phyloP scores from a whole-genome alignment of 2,113 vertebrate genomes.

The Oryzias curvinotus region DNA sequence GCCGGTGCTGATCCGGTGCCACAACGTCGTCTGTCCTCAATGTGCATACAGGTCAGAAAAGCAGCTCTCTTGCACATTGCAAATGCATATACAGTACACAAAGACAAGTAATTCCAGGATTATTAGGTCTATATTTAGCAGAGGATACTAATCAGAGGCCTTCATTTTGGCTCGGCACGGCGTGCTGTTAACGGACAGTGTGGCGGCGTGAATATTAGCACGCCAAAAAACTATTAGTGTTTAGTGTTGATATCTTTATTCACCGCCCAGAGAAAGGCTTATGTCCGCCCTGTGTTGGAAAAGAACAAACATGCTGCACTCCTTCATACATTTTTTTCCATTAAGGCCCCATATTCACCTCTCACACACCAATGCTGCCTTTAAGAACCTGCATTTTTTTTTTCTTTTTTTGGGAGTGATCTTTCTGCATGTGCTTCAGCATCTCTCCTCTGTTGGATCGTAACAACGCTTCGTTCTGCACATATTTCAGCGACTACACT shows the following conservation, averaged over 20 bases:
- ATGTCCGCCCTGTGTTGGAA: constrained; percentile 44
- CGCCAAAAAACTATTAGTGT: constrained; percentile 34
- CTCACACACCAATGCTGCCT: constrained; percentile 31
- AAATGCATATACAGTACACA: constrained; percentile 78
- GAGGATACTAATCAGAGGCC: constrained; percentile 50
- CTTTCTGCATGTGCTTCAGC: constrained; percentile 53
- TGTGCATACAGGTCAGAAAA: constrained; percentile 57
- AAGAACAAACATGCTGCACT: constrained; percentile 36
- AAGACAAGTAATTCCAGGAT: constrained; percentile 84
- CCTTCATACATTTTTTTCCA: constrained; percentile 43
- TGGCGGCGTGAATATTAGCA: constrained; percentile 8
- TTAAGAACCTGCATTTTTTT: constrained; percentile 33
- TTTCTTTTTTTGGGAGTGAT: constrained; percentile 30
- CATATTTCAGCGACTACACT: constrained; percentile 34
- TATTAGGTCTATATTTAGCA: constrained; percentile 68
- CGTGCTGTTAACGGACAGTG: constrained; percentile 25
- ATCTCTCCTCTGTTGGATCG: constrained; percentile 15
- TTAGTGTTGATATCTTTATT: constrained; percentile 46
- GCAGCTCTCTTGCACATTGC: constrained; percentile 55
- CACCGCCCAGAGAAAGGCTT: constrained; percentile 48
- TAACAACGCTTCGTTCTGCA: constrained; percentile 45
- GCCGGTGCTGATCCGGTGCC: constrained; percentile 37
- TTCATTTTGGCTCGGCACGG: constrained; percentile 59
- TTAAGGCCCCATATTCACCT: constrained; percentile 56
- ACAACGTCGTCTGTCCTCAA: constrained; percentile 33